Percentiles rank a stretch among this genome's conserved stretches.
phyloP scores from a whole-genome alignment of 2,113 vertebrate species.

The Candoia aspera region DNA sequence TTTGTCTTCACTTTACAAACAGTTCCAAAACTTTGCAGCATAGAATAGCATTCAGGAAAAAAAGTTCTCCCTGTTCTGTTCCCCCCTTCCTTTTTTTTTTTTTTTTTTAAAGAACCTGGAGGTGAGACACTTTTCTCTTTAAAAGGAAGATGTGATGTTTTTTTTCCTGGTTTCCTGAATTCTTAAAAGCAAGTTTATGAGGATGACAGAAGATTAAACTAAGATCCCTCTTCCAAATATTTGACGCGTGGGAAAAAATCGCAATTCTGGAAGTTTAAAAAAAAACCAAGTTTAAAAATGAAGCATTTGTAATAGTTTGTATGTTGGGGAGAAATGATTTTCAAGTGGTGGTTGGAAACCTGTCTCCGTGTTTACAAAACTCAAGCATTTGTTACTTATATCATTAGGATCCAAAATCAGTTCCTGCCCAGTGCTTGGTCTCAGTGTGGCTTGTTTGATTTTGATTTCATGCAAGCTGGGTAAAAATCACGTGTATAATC shows the following conservation, averaged over 20 bases:
- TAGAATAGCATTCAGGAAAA: neutral
- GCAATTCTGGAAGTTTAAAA: too few species aligned
- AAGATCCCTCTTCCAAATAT: too few species aligned
- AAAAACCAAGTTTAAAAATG: neutral
- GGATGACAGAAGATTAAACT: too few species aligned
- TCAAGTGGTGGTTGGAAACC: neutral
- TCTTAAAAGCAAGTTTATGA: too few species aligned
- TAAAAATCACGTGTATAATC: neutral
- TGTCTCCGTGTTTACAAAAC: neutral
- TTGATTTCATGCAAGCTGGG: neutral
- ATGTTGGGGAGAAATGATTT: neutral
- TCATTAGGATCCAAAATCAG: neutral
- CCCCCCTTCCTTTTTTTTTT: too few species aligned
- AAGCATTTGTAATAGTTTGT: neutral
- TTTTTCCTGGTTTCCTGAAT: too few species aligned
- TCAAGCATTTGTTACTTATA: neutral
- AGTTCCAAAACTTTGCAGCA: neutral
- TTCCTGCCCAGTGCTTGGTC: neutral
- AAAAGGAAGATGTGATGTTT: too few species aligned
- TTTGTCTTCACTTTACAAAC: neutral
- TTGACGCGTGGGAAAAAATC: too few species aligned
- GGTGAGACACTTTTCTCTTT: too few species aligned
- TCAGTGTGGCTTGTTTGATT: too few species aligned
- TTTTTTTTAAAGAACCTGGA: too few species aligned
- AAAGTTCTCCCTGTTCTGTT: too few species aligned